phyloP scores from a whole-genome alignment of 2,797 vertebrate genomes.

The Jordanella pulchra region DNA sequence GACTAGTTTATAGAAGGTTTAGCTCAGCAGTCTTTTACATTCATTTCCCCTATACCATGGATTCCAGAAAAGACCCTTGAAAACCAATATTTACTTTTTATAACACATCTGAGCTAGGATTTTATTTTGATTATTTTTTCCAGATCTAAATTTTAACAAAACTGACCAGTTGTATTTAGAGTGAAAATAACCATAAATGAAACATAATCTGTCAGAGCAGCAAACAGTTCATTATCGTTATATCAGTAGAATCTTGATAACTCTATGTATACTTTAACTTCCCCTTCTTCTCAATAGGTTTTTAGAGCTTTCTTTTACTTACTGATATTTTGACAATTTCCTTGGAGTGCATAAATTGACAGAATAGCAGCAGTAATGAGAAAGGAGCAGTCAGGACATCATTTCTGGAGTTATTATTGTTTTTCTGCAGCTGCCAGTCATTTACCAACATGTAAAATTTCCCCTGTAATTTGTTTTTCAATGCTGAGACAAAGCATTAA shows the following conservation, averaged over 20 bases:
- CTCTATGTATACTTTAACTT: neutral
- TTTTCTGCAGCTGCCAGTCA: slow-evolving; percentile 17
- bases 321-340: slow-evolving; percentile 5
- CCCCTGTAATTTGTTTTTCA: slow-evolving; percentile 23
- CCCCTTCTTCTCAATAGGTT: neutral
- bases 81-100: no score
- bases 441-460: slow-evolving; percentile 30
- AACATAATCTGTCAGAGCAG: neutral
- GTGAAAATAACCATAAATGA: neutral
- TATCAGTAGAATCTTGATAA: neutral
- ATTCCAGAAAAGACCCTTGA: no score
- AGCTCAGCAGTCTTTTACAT: neutral
- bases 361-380: slow-evolving; percentile 15
- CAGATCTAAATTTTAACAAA: neutral
- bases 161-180: neutral
- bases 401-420: slow-evolving; percentile 26
- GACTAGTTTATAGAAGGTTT: neutral
- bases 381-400: slow-evolving; percentile 7
- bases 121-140: neutral
- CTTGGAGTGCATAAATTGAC: neutral
- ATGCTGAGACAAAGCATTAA: slow-evolving; percentile 1
- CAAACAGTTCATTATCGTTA: neutral
- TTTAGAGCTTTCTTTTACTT: neutral
- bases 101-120: neutral
- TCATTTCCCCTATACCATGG: neutral